Evolutionary conservation across 1,140 invertebrate genomes (phyloP), one percentile per base, ranked within the genome.

Genomic region (Oncopeltus fasciatus): DNA sequence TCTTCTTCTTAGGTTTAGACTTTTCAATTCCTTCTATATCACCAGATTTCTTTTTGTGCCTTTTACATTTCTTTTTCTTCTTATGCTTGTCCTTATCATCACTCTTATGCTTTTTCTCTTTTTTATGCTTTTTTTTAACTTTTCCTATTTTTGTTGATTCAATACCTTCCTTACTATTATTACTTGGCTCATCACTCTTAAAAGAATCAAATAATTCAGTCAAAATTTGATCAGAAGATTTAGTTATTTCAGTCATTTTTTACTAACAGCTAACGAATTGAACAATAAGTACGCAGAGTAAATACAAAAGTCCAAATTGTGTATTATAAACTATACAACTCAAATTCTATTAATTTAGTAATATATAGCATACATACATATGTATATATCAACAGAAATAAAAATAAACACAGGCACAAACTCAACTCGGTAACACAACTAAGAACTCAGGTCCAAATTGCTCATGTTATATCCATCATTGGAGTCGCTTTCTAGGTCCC

Each of bases 151-250:
- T 70, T 38, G n/a, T 28, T 33, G 33, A 24, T 33, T 27, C 66
- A 65, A 69, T 71, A 64, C 64, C 16, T 51, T 62, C 20, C 65
- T 69, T 71, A 63, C 64, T 16, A 51, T 64, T 18, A 67, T 68
- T 2, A 60, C 61, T 38, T 66, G 69, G 20, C 65, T 73, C 31
- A 44, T 72, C 72, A n/a, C 71, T 70, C 61, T 86, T 82, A 68
- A 86, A 86, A 3, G 82, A 85, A 57, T 81, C 78, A 68, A 90
- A 90, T 0, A 90, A 74, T 72, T 89, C 86, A 0, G 84, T 84
- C 8, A 90, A 74, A 68, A 90, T 88, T 70, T 90, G 85, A 70
- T 82, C 85, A 0, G 86, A 88, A 3, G 85, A 83, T 68, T 86
- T 86, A 24, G 33, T 60, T 31, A 46, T 46, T 49, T 60, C 59